Conservation (phyloP, 2,113 vertebrate species). For the Etheostoma cragini region DNA sequence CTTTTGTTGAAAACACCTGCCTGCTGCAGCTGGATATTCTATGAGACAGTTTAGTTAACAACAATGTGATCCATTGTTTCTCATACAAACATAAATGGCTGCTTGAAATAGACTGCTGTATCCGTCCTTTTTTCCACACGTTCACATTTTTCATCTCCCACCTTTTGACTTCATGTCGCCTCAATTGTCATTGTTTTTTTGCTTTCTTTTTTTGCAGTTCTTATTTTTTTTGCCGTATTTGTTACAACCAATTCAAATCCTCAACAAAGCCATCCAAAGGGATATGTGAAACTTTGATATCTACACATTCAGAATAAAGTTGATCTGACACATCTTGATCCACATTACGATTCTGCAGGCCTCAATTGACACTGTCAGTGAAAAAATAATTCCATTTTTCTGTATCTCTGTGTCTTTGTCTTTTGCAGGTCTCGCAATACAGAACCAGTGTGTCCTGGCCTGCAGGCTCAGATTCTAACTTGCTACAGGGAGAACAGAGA, state of each 20-base stretch:
- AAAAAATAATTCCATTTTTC: not conserved
- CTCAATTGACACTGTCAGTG: not conserved
- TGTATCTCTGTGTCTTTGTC: slow-evolving; percentile 10
- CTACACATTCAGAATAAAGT: not conserved
- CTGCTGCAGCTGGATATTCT: not conserved
- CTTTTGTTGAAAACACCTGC: not conserved
- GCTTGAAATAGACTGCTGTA: not conserved
- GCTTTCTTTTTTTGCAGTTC: not conserved
- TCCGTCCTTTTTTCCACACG: not conserved
- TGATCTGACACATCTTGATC: not conserved
- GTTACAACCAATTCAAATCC: not conserved
- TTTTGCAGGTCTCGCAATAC: slow-evolving; percentile 82
- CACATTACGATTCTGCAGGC: not conserved
- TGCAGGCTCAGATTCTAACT: slow-evolving; percentile 90
- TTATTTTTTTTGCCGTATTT: not conserved
- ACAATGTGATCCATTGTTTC: not conserved
- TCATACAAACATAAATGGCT: not conserved
- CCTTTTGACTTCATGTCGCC: not conserved
- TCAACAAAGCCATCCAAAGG: not conserved
- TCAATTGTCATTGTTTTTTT: not conserved
- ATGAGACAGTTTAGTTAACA: not conserved
- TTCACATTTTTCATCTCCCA: not conserved
- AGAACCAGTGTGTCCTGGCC: slow-evolving; percentile 86
- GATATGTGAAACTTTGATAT: slow-evolving; percentile 1
- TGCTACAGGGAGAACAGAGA: slow-evolving; percentile 89